Base-by-base conservation (phyloP, 1,140 invertebrate genomes). In the Pseudomyrmex dendroicus region DNA sequence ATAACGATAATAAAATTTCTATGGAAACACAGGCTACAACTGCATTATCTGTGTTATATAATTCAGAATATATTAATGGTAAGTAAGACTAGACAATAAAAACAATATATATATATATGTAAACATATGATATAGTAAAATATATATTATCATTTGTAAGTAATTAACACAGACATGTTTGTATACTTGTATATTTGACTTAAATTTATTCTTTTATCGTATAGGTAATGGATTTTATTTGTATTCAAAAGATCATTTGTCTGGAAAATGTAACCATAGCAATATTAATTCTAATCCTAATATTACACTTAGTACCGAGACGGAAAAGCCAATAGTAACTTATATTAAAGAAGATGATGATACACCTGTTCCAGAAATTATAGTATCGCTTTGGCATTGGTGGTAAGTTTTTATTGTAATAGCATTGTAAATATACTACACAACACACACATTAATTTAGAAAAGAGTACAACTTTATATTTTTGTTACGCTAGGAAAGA, bases 301-400 rank as follows among this genome's bases (percentile, higher is more conserved):
- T 35, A 54, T 70, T 46, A 5, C 54, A 9, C 12, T 56, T 70
- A 63, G 20, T 7, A 13, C n/a, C 8, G 17, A n/a, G 20, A 59
- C n/a, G 3, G 13, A 63, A 13, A 61, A 68, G 59, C 9, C 20
- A 0, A 10, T 73, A 46, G 5, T 22, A 70, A 73, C 82, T 62
- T 72, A 76, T 56, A 83, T 25, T 0, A 13, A 46, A 57, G 78
- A 90, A 20, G 86, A 95, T 62, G 93, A 95, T 54, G 94, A 95
- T 84, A 95, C 94, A 22, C 93, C 95, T 35, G 94, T 95, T 2
- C 95, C 95, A 93, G 93, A 96, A 25, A 95, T 96, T 20, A 95
- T 96, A 57, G 95, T 96, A 48, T 97, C 97, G 0, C 90, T 98
- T 0, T 97, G 97, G 97, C 96, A 96, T 92, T 98, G 97, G 96